phyloP scores from a whole-genome alignment of 2,888 invertebrate genomes.

The Serripes groenlandicus region DNA sequence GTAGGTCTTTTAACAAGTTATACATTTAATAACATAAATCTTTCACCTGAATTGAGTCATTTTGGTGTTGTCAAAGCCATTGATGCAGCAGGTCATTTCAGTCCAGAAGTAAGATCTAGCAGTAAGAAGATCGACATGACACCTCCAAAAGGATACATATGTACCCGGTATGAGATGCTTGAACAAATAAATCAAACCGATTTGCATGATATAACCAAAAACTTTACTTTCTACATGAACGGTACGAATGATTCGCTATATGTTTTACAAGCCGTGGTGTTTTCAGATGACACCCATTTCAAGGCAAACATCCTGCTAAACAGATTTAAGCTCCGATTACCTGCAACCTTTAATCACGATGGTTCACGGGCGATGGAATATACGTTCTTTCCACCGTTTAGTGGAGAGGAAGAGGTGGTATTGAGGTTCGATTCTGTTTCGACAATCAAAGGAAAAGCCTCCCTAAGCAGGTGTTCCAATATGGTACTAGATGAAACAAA shows the following conservation, averaged over 20 bases:
- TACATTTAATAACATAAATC: slow-evolving; percentile 13
- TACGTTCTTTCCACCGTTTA: not conserved
- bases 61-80: slow-evolving; percentile 36
- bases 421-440: no score
- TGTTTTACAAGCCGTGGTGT: not conserved
- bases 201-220: no score
- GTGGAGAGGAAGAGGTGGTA: no score
- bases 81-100: slow-evolving; percentile 41
- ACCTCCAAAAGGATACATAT: slow-evolving; percentile 18
- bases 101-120: not conserved
- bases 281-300: not conserved
- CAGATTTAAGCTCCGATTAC: not conserved
- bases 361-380: not conserved
- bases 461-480: not conserved
- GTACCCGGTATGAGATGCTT: not conserved
- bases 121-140: slow-evolving; percentile 16
- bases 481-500: not conserved
- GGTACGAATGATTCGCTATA: not conserved
- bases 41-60: slow-evolving; percentile 29
- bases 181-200: no score
- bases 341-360: not conserved
- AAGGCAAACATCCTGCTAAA: not conserved
- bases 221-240: not conserved
- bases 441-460: no score
- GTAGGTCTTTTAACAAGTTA: slow-evolving; percentile 19